phyloP scores from a whole-genome alignment of 1,140 invertebrate species.

The Drepana arcuata region DNA sequence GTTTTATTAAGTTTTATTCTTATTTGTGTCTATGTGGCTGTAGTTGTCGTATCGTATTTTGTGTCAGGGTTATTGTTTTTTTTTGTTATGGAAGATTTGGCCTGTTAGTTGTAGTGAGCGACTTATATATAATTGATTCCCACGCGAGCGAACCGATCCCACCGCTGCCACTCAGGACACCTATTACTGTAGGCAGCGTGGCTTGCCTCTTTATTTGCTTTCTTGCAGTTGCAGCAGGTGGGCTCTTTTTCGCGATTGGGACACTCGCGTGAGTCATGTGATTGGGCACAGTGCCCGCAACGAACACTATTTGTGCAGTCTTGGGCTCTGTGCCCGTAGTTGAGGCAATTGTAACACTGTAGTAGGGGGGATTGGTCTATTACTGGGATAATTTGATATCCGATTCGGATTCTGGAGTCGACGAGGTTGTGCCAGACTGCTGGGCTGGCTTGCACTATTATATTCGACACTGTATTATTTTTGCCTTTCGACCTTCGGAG shows the following conservation, averaged over 20 bases:
- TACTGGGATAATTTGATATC: not conserved
- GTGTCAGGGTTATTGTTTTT: not conserved
- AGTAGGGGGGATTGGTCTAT: conserved; percentile 2
- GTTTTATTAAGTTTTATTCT: not conserved
- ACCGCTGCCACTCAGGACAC: not conserved
- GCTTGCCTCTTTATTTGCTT: not conserved
- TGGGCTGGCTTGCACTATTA: not conserved
- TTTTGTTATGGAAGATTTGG: not conserved
- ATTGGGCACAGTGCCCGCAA: not conserved
- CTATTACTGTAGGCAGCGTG: not conserved
- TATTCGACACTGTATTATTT: not conserved
- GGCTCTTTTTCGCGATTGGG: not conserved
- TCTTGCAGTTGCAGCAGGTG: not conserved
- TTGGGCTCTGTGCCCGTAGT: not conserved
- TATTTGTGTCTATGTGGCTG: conserved; percentile 1
- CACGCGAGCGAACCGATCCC: not conserved
- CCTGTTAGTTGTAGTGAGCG: no score
- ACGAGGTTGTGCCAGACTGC: not conserved
- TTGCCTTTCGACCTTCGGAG: conserved; percentile 4
- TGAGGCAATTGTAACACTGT: not conserved
- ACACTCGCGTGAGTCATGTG: not conserved
- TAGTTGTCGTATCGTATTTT: conserved; percentile 6
- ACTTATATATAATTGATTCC: no score
- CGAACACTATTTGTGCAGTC: not conserved
- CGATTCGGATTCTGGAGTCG: not conserved